Conservation (phyloP, 2,888 invertebrate genomes). For the Idaea straminata region DNA sequence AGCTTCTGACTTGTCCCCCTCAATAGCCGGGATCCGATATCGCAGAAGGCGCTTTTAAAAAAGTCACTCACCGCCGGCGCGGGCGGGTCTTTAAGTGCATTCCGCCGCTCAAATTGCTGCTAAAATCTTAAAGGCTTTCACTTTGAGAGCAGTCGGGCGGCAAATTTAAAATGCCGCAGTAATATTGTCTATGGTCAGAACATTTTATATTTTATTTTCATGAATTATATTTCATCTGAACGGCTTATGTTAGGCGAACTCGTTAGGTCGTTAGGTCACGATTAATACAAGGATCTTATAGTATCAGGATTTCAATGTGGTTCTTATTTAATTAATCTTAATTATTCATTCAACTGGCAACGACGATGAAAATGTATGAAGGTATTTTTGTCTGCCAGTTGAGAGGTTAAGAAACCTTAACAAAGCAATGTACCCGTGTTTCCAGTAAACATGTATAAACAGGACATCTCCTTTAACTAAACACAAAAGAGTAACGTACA, state of each 20-base stretch:
- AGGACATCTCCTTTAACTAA: slow-evolving; percentile 4
- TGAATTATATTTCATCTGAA: neutral
- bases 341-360: too few relatives aligned
- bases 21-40: slow-evolving; percentile 24
- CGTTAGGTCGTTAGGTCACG: too few relatives aligned
- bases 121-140: slow-evolving; percentile 36
- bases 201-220: neutral
- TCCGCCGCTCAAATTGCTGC: slow-evolving; percentile 42
- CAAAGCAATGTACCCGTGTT: neutral
- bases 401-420: neutral
- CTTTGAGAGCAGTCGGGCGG: slow-evolving; percentile 26
- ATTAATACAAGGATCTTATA: too few relatives aligned
- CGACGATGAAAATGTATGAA: too few relatives aligned
- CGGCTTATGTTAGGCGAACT: neutral
- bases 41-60: slow-evolving; percentile 32
- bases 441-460: slow-evolving; percentile 2
- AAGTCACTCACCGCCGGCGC: slow-evolving; percentile 29
- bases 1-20: neutral
- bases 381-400: too few relatives aligned
- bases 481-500: neutral
- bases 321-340: too few relatives aligned
- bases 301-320: too few relatives aligned
- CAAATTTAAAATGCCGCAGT: slow-evolving; percentile 27
- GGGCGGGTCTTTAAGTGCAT: slow-evolving; percentile 44
- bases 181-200: neutral